These are phyloP conservation scores for Trematomus bernacchii DNA, from an alignment of 2,797 vertebrate species.

Conservation along the genomic window DNA sequence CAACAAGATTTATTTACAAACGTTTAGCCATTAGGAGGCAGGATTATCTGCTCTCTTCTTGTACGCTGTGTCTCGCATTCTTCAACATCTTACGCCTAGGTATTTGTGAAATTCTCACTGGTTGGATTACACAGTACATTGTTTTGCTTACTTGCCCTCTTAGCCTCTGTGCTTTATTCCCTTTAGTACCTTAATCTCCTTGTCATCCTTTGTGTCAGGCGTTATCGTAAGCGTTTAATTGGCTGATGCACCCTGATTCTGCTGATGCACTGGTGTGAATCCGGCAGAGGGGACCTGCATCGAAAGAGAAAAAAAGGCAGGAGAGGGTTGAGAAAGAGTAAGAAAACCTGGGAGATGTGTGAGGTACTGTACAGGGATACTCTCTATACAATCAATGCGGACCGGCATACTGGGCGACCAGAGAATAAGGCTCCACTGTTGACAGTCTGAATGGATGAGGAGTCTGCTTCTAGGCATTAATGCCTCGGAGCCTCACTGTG, in stretches of 20 bases:
- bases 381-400: constrained; percentile 43
- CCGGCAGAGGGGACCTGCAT: background rate
- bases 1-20: constrained; percentile 72
- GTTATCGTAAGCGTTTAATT: constrained; percentile 2
- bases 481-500: constrained; percentile 50
- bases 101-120: constrained; percentile 16
- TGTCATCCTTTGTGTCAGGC: constrained; percentile 31
- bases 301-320: constrained; percentile 6
- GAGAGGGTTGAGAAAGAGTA: constrained; percentile 6
- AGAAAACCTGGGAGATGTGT: constrained; percentile 18
- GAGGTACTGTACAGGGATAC: constrained; percentile 31
- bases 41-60: constrained; percentile 55
- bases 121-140: background rate
- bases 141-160: background rate
- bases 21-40: constrained; percentile 58
- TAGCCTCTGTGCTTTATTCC: background rate
- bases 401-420: constrained; percentile 19
- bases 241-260: constrained; percentile 32
- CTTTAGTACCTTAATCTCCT: constrained; percentile 22
- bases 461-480: constrained; percentile 57
- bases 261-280: constrained; percentile 38
- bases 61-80: constrained; percentile 1
- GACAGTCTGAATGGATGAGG: constrained; percentile 64
- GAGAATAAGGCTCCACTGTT: constrained; percentile 54
- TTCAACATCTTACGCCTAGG: constrained; percentile 26